A percentile compares a stretch with the other conserved stretches of the same genome.
phyloP scores from a whole-genome alignment of 2,113 vertebrate genomes.

The Microcebus jonahi region DNA sequence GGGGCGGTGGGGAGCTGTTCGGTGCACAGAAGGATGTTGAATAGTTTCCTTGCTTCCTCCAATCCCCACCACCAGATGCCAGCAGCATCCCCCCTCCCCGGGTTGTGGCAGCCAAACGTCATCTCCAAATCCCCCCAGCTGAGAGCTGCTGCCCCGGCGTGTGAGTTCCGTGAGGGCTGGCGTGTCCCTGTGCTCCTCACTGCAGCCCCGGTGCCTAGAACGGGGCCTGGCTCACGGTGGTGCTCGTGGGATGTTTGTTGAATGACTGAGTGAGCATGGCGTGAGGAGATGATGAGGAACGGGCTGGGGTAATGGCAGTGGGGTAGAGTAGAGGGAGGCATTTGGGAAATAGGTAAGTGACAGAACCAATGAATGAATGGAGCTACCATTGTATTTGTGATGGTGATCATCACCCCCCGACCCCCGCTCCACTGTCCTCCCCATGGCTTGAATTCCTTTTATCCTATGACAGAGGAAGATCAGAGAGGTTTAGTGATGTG shows the following conservation, averaged over 20 bases:
- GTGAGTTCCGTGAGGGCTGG: rapidly evolving
- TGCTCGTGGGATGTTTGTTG: neutral
- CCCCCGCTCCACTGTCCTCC: rapidly evolving
- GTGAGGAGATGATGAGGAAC: neutral
- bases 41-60: neutral
- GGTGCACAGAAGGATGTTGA: neutral
- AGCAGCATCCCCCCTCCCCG: neutral
- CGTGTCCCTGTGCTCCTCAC: rapidly evolving
- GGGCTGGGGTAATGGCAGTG: neutral
- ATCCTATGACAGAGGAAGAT: neutral
- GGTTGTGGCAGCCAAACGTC: neutral
- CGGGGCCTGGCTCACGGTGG: neutral
- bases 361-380: no score
- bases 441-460: neutral
- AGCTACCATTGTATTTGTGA: rapidly evolving
- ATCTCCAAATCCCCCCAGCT: rapidly evolving
- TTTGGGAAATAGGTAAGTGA: neutral
- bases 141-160: neutral
- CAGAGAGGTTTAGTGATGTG: neutral
- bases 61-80: neutral
- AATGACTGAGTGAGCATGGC: neutral
- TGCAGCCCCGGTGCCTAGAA: neutral
- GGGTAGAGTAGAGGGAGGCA: neutral
- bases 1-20: neutral
- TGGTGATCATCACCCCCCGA: rapidly evolving